Base-by-base conservation (phyloP, 2,888 invertebrate genomes). In the Acanthosoma haemorrhoidale region DNA sequence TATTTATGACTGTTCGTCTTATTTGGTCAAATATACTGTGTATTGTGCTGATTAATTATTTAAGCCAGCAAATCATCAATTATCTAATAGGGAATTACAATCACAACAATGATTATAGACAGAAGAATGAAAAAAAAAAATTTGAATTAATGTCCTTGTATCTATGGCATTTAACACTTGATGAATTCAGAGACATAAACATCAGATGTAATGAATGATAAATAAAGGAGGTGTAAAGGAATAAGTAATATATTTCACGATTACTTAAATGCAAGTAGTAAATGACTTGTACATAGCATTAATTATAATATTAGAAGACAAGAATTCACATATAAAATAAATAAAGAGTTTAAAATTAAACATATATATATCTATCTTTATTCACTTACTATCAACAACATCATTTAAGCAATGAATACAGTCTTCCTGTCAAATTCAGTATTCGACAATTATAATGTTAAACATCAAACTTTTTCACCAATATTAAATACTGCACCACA, bases 401-500 rank as follows among this genome's bases (percentile, higher is more conserved):
- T 51, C 51, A 21, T 51, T 51, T 25, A 51, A 25, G 51, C 29
- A n/a, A 51, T 51, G 29, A 51, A 51, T 25, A 51, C 51, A 51
- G 51, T 51, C 51, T 51, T 51, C n/a, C 25, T 25, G 51, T 25
- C 51, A 25, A 51, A 51, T 51, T 51, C 25, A 2, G 21, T 25
- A 51, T 51, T 29, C 25, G 25, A n/a, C 51, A 51, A 51, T 25
- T 25, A 51, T 51, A 13, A 1, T 25, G n/a, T n/a, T n/a, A n/a
- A 8, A 9, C 51, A 25, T 51, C 51, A 51, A 51, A 51, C 51
- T 51, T 25, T 51, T 25, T 25, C 51, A 51, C 29, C 51, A 51
- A 51, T n/a, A 51, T 51, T 51, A 51, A 51, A 51, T 51, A 51
- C 51, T 51, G 51, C 51, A 51, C 51, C 51, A 51, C n/a, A n/a